Base-by-base conservation (phyloP, 2,888 invertebrate species). In the Protodeltote pygarga region DNA sequence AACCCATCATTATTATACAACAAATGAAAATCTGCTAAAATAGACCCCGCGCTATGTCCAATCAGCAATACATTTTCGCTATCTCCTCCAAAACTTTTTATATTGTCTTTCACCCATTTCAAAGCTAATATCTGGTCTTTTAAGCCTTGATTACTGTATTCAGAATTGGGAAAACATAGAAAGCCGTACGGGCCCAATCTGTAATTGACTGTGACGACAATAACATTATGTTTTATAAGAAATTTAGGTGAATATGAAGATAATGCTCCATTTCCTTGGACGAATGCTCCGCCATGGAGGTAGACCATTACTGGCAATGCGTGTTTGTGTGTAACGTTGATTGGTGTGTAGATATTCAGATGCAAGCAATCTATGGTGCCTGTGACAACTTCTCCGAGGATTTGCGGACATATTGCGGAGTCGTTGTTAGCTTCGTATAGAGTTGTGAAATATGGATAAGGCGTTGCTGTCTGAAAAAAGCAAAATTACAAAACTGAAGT, bases 121-220 rank as follows among this genome's bases (percentile, higher is more conserved):
- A 62, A 3, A n/a, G 59, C 61, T 5, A 58, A 1, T 3, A 20
- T 6, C 25, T 64, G 64, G 11, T 62, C 61, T 37, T 58, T 64
- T 1, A 62, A 3, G 0, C 41, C 52, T 29, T 62, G 65, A n/a
- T 64, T 61, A 8, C 9, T 52, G 37, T 40, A 51, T 4, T 42
- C 38, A 0, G 50, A 35, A 6, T 33, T 13, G 0, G 27, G 37
- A 0, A 52, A 4, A 17, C 61, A 62, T 0, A 64, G 24, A 5
- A 52, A 20, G 0, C 61, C 61, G 2, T 52, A 62, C 0, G 51
- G 47, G 0, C 61, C 65, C 6, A 64, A 4, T 33, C 61, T 47
- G 20, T 64, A 61, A 15, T 64, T 45, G 3, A 64, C 4, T 1
- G 47, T 24, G 9, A 58, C 65, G 1, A 62, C 3, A 1, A 57